Evolutionary conservation across 2,888 invertebrate genomes (phyloP).

Genomic region (Keiferia lycopersicella): DNA sequence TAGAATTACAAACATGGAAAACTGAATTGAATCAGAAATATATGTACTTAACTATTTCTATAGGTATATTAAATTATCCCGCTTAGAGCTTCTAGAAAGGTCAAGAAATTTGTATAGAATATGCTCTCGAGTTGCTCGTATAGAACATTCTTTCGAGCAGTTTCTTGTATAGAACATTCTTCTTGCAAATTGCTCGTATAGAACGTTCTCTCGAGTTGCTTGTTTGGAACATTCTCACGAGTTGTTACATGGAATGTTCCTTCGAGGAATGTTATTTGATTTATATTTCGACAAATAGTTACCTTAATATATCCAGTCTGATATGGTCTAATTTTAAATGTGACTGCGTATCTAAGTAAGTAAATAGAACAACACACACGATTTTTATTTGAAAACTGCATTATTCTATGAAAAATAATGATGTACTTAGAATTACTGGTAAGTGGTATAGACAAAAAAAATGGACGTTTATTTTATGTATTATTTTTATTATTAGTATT

Average conservation of each 20-base stretch:
- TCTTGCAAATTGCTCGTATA: background rate
- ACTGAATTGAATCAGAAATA: conserved; percentile 1
- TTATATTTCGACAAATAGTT: background rate
- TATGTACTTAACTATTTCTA: background rate
- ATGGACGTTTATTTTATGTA: conserved; percentile 1
- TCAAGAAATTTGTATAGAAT: background rate
- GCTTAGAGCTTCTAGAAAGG: conserved; percentile 17
- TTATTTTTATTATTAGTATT: background rate
- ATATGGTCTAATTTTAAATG: background rate
- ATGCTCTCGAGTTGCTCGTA: background rate
- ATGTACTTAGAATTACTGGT: no score
- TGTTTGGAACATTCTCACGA: no score
- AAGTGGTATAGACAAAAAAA: background rate
- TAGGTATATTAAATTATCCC: background rate
- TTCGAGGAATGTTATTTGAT: background rate
- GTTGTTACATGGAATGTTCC: background rate
- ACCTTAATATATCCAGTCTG: background rate
- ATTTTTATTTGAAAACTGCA: no score
- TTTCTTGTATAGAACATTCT: background rate
- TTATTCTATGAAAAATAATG: background rate
- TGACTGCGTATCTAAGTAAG: background rate
- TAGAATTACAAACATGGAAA: background rate
- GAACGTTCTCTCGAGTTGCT: background rate
- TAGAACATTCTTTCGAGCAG: no score
- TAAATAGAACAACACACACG: no score